Conservation (phyloP, 2,888 invertebrate species). For the Netelia fuscicornis region DNA sequence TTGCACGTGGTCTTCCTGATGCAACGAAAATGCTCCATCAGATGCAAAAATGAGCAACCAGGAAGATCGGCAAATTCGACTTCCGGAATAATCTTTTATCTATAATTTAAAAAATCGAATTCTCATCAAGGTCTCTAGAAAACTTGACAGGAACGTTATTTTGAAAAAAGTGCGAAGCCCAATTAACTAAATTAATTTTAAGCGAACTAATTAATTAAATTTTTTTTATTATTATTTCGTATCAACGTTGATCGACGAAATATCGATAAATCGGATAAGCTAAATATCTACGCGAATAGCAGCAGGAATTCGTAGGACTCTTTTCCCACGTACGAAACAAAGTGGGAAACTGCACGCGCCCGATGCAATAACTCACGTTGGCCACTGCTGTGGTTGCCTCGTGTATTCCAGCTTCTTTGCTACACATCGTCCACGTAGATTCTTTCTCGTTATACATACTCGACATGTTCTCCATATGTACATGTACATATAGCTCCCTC, state of each 20-base stretch:
- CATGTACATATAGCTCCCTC: conserved; percentile 11
- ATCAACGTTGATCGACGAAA: not conserved
- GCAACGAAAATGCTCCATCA: conserved; percentile 65
- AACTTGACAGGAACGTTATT: not conserved
- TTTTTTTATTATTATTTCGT: no score
- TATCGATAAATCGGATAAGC: conserved; percentile 25
- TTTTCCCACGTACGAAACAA: conserved; percentile 65
- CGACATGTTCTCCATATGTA: conserved; percentile 17
- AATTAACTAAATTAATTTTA: not conserved
- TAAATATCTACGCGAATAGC: conserved; percentile 17
- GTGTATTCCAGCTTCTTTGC: not conserved
- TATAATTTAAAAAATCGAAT: not conserved
- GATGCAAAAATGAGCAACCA: not conserved
- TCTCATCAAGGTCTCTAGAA: not conserved
- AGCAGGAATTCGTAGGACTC: conserved; percentile 16
- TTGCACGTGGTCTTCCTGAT: conserved; percentile 61
- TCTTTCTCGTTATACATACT: conserved; percentile 54
- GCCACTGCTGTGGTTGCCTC: conserved; percentile 29
- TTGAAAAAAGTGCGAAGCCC: not conserved
- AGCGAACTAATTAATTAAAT: no score
- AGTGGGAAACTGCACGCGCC: conserved; percentile 65
- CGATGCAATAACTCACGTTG: conserved; percentile 66
- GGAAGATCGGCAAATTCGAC: no score
- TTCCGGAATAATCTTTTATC: no score
- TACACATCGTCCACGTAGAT: conserved; percentile 41